Conservation (phyloP, 1,140 invertebrate genomes). For the Eubasilissa regina region DNA sequence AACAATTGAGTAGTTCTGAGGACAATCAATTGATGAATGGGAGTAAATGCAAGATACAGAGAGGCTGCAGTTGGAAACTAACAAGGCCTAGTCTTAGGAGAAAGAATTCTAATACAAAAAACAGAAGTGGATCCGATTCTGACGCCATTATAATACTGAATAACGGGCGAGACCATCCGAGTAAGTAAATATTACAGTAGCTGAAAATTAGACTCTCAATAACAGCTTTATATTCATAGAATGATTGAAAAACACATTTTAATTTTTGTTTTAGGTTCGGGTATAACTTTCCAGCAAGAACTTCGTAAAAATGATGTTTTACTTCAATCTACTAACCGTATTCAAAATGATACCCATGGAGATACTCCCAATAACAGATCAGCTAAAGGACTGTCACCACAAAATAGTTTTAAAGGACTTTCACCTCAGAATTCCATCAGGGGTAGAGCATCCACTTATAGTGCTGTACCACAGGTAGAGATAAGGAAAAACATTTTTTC, state of each 20-base stretch:
- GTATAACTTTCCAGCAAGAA: slow-evolving; percentile 65
- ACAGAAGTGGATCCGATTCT: slow-evolving; percentile 74
- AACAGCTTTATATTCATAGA: too few species aligned
- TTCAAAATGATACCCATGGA: slow-evolving; percentile 81
- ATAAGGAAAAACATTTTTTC: not conserved
- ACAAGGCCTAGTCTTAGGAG: slow-evolving; percentile 77
- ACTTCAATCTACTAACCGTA: slow-evolving; percentile 74
- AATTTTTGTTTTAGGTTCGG: slow-evolving; percentile 58
- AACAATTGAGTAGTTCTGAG: slow-evolving; percentile 45
- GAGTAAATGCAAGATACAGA: slow-evolving; percentile 74
- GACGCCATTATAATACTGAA: slow-evolving; percentile 76
- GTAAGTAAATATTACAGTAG: slow-evolving; percentile 61
- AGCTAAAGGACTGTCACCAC: slow-evolving; percentile 63
- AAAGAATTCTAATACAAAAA: slow-evolving; percentile 70
- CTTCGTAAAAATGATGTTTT: slow-evolving; percentile 73
- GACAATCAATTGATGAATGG: slow-evolving; percentile 61
- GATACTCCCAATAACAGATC: slow-evolving; percentile 67
- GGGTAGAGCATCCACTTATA: slow-evolving; percentile 64
- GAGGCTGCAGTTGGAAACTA: slow-evolving; percentile 80
- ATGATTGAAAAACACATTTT: not conserved
- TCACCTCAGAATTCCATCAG: slow-evolving; percentile 56
- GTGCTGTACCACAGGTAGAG: slow-evolving; percentile 60
- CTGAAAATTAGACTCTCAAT: not conserved
- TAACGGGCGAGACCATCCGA: slow-evolving; percentile 80
- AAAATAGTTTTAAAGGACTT: slow-evolving; percentile 59